phyloP scores from a whole-genome alignment of 2,888 invertebrate genomes.

The Eilema depressum region DNA sequence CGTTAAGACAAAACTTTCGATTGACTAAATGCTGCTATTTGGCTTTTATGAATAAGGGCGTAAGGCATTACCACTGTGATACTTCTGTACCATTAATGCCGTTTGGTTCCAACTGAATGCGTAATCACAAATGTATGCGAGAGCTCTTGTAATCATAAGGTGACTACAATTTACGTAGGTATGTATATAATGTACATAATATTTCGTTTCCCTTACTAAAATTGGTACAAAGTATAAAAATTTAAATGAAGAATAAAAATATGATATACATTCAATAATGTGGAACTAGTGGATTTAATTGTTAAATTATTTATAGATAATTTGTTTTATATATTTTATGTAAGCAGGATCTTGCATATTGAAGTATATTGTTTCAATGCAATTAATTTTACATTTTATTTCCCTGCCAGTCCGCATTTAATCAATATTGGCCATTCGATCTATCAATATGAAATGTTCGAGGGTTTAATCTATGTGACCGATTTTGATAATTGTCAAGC shows the following conservation, averaged over 20 bases:
- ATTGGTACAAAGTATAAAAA: slow-evolving; percentile 52
- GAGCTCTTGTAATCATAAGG: slow-evolving; percentile 52
- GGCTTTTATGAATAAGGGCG: slow-evolving; percentile 11
- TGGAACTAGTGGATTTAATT: slow-evolving; percentile 59
- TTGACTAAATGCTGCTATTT: slow-evolving; percentile 27
- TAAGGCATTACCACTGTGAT: slow-evolving; percentile 65
- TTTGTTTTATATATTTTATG: slow-evolving; percentile 51
- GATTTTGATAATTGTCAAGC: slow-evolving; percentile 36
- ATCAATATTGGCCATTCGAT: slow-evolving; percentile 50
- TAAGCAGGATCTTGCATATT: slow-evolving; percentile 77
- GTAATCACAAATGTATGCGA: slow-evolving; percentile 47
- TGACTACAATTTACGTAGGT: slow-evolving; percentile 56
- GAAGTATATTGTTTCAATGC: slow-evolving; percentile 62
- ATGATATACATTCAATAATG: slow-evolving; percentile 45
- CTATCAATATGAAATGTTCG: slow-evolving; percentile 46
- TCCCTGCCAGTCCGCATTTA: slow-evolving; percentile 80
- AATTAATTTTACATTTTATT: slow-evolving; percentile 62
- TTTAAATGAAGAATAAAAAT: slow-evolving; percentile 40
- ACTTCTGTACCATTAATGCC: slow-evolving; percentile 66
- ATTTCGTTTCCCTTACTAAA: slow-evolving; percentile 42
- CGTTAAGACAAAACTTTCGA: neutral
- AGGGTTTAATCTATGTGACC: slow-evolving; percentile 42
- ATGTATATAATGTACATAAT: slow-evolving; percentile 74
- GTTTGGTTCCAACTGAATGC: slow-evolving; percentile 43
- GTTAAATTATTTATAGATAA: slow-evolving; percentile 44